A percentile compares a stretch with the other conserved stretches of the same genome.
Evolutionary conservation across 2,797 vertebrate species (phyloP).

Genomic region (Eulemur mongoz): DNA sequence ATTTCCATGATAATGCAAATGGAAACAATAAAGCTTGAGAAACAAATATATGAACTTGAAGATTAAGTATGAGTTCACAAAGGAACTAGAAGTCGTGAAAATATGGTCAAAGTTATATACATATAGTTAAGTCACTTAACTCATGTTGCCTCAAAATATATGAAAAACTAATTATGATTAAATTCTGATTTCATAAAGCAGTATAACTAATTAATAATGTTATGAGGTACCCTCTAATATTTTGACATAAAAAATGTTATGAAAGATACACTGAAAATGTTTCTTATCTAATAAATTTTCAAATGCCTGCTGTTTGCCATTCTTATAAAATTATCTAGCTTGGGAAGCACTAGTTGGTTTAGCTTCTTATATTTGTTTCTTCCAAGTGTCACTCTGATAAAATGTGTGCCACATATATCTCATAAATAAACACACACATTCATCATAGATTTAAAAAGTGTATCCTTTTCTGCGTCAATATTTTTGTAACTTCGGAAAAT

Average conservation of each 20-base stretch:
- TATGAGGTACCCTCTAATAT: neutral
- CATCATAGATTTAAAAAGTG: neutral
- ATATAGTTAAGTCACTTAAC: neutral
- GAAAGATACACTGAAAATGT: neutral
- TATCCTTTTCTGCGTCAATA: neutral
- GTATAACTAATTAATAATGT: neutral
- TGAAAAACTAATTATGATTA: neutral
- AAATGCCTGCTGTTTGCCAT: neutral
- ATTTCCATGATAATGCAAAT: constrained; percentile 1
- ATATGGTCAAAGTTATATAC: neutral
- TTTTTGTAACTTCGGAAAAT: neutral
- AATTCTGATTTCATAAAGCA: neutral
- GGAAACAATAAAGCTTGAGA: neutral
- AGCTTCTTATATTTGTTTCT: neutral
- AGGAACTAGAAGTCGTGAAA: constrained; percentile 7
- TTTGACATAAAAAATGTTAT: neutral
- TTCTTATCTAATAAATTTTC: neutral
- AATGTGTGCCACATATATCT: neutral
- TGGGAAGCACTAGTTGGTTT: neutral
- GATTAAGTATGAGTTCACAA: neutral
- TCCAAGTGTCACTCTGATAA: neutral
- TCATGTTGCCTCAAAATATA: neutral
- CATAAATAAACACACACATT: neutral
- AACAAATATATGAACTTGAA: neutral
- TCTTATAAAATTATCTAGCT: neutral